phyloP scores from a whole-genome alignment of 2,888 invertebrate species.

The Axea sp. region DNA sequence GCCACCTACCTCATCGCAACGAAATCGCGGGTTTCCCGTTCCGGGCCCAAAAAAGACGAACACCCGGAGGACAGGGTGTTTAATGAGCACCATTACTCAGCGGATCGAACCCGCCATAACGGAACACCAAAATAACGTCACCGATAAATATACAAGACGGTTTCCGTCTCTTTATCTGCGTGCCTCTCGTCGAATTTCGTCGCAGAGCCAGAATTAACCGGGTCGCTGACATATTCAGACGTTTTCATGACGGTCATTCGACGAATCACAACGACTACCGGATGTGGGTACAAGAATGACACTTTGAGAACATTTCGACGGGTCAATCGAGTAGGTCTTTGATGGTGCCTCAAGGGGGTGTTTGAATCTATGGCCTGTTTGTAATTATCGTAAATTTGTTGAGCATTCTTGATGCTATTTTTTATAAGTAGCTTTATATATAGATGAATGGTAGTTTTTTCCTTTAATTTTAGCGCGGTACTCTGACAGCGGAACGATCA shows the following conservation, averaged over 20 bases:
- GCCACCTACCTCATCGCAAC: constrained; percentile 39
- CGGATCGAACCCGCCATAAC: constrained; percentile 78
- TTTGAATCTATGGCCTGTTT: background rate
- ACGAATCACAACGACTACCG: constrained; percentile 42
- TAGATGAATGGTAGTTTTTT: constrained; percentile 25
- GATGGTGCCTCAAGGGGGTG: background rate
- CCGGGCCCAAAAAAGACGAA: constrained; percentile 36
- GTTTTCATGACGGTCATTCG: constrained; percentile 52
- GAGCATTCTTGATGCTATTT: background rate
- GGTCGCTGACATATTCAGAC: constrained; percentile 66
- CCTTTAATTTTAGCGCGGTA: constrained; percentile 11
- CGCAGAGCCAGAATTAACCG: constrained; percentile 78
- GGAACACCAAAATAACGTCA: constrained; percentile 79
- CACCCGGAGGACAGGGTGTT: constrained; percentile 74
- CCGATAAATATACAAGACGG: constrained; percentile 75
- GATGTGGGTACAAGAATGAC: constrained; percentile 30
- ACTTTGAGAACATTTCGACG: constrained; percentile 28
- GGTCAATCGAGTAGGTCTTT: constrained; percentile 27
- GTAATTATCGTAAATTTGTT: constrained; percentile 47
- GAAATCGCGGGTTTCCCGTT: constrained; percentile 32
- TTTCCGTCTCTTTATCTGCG: constrained; percentile 62
- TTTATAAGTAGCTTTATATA: constrained; percentile 9
- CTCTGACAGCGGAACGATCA: constrained; percentile 20
- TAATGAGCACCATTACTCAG: constrained; percentile 78
- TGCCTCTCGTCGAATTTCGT: constrained; percentile 46